Conservation (phyloP, 2,888 invertebrate species). For the Campoplex capitator region DNA sequence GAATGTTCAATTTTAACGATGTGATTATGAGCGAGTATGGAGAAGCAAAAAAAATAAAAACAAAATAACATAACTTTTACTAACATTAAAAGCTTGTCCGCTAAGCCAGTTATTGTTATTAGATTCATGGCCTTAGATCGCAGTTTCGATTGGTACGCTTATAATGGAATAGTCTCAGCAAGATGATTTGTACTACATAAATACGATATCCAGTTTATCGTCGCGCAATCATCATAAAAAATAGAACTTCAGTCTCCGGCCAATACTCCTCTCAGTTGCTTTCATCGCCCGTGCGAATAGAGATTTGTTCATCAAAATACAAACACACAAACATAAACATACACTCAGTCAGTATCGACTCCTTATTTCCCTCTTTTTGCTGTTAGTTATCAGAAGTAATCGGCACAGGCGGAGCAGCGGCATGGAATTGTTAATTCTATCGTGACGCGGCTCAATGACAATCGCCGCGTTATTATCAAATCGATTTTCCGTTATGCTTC, state of each 20-base stretch:
- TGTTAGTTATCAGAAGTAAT: constrained; percentile 53
- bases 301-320: constrained; percentile 41
- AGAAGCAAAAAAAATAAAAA: constrained; percentile 35
- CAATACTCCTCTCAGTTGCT: background rate
- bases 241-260: background rate
- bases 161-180: constrained; percentile 73
- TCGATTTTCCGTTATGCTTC: constrained; percentile 40
- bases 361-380: constrained; percentile 39
- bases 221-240: constrained; percentile 75
- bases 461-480: constrained; percentile 51
- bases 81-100: background rate
- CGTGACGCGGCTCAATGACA: constrained; percentile 40
- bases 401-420: constrained; percentile 17
- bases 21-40: constrained; percentile 70
- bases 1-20: constrained; percentile 69
- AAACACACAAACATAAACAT: constrained; percentile 6
- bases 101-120: constrained; percentile 70
- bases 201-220: constrained; percentile 73
- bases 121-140: constrained; percentile 67
- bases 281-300: constrained; percentile 43
- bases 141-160: constrained; percentile 70
- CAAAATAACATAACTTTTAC: constrained; percentile 4
- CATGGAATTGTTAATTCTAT: constrained; percentile 64
- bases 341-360: constrained; percentile 22
- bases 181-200: constrained; percentile 76